Evolutionary conservation across 2,113 vertebrate genomes (phyloP), one percentile per base, ranked within the genome.

Genomic region (Phylloscopus trochilus): DNA sequence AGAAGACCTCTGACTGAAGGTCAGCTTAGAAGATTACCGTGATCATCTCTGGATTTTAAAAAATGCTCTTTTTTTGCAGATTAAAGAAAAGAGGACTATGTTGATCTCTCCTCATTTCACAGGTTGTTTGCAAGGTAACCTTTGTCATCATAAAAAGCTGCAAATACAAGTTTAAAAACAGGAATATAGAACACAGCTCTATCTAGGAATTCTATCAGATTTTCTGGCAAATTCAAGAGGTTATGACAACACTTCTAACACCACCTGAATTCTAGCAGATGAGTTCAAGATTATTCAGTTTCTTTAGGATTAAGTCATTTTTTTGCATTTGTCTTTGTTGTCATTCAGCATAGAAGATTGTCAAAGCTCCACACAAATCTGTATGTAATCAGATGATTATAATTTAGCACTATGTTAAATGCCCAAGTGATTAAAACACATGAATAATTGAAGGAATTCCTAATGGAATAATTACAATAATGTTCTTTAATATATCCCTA

Each of bases 391-490:
- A 92, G 46, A 92, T 75, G 11, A 89, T 87, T 53, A 73, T 74
- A 56, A 74, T 72, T 94, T 88, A 92, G 59, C 37, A 56, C 24
- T 93, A 44, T 55, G 58, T 78, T 93, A 87, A 95, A 93, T 94
- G 92, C 56, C 73, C 84, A 87, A 58, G 69, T 91, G 85, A 93
- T 96, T 95, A 93, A 91, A 95, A 90, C 51, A 93, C 39, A 83
- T 94, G 79, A 88, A 95, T 95, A 95, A 96, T 58, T 79, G 51
- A 96, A 95, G 6, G 18, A 2, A 83, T 91, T 86, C 77, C 52
- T 95, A 93, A 96, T 77, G 58, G 68, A 95, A 95, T 92, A 90
- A 96, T 95, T 86, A 91, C 39, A 95, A 59, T 75, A 88, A 85
- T 53, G 49, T 89, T 92, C 43, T 68, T 83, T 70, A 56, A 16